Percentiles rank a stretch among this genome's conserved stretches.
These are phyloP conservation scores for Arenaria interpres DNA, from an alignment of 2,113 vertebrate species.

Conservation along the genomic window DNA sequence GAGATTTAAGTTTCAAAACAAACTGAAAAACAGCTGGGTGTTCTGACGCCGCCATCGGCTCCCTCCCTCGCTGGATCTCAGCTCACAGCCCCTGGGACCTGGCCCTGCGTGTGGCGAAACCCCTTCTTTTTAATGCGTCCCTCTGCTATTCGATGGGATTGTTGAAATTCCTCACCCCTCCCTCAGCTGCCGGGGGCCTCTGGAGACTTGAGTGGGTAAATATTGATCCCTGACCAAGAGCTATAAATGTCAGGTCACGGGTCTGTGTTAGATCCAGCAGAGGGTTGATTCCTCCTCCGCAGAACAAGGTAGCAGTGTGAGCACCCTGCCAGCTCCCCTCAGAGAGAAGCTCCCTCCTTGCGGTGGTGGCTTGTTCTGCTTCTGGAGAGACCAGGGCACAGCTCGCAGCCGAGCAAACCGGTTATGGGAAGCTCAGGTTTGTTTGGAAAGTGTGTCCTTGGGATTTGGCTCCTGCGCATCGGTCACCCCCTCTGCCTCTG, in stretches of 20 bases:
- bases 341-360: background rate
- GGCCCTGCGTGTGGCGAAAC: accelerated
- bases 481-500: background rate
- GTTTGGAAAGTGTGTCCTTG: background rate
- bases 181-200: background rate
- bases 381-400: background rate
- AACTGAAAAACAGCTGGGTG: background rate
- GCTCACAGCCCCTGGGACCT: accelerated
- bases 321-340: background rate
- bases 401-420: background rate
- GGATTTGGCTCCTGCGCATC: background rate
- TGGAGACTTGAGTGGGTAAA: background rate
- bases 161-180: constrained; percentile 59
- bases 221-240: background rate
- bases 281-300: background rate
- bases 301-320: constrained; percentile 32
- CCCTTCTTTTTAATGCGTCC: background rate
- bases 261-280: background rate
- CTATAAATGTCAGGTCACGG: background rate
- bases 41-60: background rate
- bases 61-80: background rate
- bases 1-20: background rate
- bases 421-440: background rate
- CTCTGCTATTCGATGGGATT: background rate
- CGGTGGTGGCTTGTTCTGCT: background rate